phyloP scores from a whole-genome alignment of 2,113 vertebrate species.

The Neogale vison region DNA sequence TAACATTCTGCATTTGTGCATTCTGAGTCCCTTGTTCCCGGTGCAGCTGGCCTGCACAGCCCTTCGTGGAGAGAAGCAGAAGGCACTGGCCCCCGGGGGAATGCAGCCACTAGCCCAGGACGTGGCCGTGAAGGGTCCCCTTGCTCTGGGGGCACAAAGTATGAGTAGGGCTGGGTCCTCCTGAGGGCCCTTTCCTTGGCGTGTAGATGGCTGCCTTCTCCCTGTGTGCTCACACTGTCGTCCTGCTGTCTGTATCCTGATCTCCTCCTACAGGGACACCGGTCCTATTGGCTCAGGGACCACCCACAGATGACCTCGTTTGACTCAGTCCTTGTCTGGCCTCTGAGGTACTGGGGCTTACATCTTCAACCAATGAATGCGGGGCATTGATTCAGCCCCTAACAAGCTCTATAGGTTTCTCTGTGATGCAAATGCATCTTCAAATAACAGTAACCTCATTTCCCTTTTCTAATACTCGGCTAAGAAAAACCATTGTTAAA shows the following conservation, averaged over 20 bases:
- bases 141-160: not conserved
- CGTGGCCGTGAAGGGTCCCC: not conserved
- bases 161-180: not conserved
- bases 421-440: not conserved
- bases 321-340: not conserved
- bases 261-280: no score
- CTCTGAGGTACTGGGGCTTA: not conserved
- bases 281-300: rapidly evolving
- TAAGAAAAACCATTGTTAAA: not conserved
- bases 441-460: no score
- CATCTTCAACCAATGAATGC: rapidly evolving
- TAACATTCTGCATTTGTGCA: rapidly evolving
- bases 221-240: rapidly evolving
- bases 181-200: not conserved
- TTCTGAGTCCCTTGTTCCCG: rapidly evolving
- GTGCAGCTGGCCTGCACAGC: rapidly evolving
- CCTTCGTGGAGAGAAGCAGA: not conserved
- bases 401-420: not conserved
- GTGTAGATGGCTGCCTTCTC: rapidly evolving
- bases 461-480: not conserved
- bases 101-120: rapidly evolving
- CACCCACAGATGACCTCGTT: not conserved
- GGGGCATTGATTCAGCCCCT: not conserved
- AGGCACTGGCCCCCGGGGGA: no score
- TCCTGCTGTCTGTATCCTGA: not conserved